phyloP scores from a whole-genome alignment of 35 echinoderm and acorn worm species.

The Chiridota heheva region DNA sequence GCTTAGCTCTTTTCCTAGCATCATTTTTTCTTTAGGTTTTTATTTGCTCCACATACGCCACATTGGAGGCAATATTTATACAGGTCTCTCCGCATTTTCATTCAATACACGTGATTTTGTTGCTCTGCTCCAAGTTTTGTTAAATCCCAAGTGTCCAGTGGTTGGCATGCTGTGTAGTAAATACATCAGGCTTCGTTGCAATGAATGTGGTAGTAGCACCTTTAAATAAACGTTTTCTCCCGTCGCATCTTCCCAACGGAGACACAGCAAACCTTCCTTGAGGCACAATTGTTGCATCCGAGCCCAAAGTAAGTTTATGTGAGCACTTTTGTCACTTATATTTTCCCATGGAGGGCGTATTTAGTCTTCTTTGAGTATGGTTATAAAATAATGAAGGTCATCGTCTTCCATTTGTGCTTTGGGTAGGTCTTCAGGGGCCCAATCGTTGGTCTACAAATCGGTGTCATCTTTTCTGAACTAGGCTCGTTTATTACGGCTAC shows the following conservation, averaged over 20 bases:
- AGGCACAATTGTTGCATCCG: neutral
- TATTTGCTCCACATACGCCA: constrained; percentile 38
- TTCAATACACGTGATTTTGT: neutral
- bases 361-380: neutral
- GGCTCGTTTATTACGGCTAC: too few species aligned
- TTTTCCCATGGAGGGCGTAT: neutral
- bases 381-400: neutral
- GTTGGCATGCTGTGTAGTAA: neutral
- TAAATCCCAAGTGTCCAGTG: neutral
- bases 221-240: neutral
- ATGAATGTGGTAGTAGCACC: too few species aligned
- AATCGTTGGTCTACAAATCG: too few species aligned
- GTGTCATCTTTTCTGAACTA: too few species aligned
- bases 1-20: constrained; percentile 32
- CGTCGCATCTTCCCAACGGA: neutral
- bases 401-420: neutral
- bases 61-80: too few species aligned
- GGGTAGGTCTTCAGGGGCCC: neutral
- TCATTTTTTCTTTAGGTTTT: constrained; percentile 48
- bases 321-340: neutral
- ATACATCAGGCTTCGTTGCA: too few species aligned
- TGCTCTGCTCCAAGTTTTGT: neutral
- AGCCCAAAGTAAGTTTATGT: neutral
- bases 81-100: neutral
- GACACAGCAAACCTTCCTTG: neutral